Evolutionary conservation across 1,140 invertebrate genomes (phyloP).

Genomic region (Hyles euphorbiae): DNA sequence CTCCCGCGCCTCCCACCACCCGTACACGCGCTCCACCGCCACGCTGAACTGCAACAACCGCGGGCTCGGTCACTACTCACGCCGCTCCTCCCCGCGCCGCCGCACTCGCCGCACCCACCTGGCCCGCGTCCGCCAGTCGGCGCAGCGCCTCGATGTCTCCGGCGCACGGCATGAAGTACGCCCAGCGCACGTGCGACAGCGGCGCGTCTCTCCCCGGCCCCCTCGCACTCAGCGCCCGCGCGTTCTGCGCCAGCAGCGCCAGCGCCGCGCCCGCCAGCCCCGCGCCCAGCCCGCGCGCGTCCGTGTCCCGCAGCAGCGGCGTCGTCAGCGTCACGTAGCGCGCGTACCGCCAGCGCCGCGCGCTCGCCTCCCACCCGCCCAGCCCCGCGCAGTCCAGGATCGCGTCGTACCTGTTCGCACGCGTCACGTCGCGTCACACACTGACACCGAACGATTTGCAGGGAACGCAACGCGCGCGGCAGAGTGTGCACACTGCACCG

Average conservation of each 20-base stretch:
- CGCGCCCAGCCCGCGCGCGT: conserved; percentile 83
- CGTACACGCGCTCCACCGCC: conserved; percentile 39
- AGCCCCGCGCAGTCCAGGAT: conserved; percentile 91
- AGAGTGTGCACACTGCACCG: no score
- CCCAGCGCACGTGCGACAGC: conserved; percentile 38
- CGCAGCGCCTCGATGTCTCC: conserved; percentile 37
- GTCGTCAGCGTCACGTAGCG: conserved; percentile 91
- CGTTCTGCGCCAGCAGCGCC: conserved; percentile 14
- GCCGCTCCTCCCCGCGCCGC: not conserved
- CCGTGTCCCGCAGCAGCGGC: conserved; percentile 88
- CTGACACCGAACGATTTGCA: no score
- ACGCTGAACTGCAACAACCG: conserved; percentile 31
- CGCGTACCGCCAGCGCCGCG: conserved; percentile 80
- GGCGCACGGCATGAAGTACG: conserved; percentile 35
- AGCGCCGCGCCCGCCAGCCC: conserved; percentile 75
- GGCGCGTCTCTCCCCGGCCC: conserved; percentile 5
- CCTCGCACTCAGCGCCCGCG: conserved; percentile 19
- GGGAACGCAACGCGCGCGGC: no score
- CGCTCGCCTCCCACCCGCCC: conserved; percentile 76
- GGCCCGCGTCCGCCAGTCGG: conserved; percentile 35
- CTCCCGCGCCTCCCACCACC: conserved; percentile 31
- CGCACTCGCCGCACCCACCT: conserved; percentile 19
- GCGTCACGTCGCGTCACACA: not conserved
- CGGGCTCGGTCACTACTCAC: not conserved
- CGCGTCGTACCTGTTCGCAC: conserved; percentile 82